Conservation (phyloP, 2,888 invertebrate species). For the Ceratothoa steindachneri region DNA sequence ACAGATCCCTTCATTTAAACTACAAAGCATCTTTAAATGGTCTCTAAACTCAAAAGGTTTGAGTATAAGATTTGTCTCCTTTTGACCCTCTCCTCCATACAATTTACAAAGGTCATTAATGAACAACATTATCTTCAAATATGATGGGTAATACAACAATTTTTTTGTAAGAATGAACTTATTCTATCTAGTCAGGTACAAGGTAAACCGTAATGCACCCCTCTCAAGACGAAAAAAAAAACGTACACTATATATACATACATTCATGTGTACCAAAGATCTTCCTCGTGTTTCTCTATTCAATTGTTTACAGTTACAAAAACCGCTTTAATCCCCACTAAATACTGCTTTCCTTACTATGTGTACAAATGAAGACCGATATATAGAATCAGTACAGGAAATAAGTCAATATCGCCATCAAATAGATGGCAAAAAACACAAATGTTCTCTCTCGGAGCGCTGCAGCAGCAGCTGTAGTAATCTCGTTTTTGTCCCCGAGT, state of each 20-base stretch:
- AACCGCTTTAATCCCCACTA: neutral
- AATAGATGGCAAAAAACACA: neutral
- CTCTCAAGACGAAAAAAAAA: neutral
- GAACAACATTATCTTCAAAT: neutral
- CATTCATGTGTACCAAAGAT: neutral
- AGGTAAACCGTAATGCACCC: slow-evolving; percentile 2
- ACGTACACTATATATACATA: neutral
- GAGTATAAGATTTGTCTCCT: neutral
- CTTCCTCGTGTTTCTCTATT: neutral
- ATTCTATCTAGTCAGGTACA: slow-evolving; percentile 10
- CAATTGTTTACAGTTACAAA: neutral
- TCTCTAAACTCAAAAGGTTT: too few species aligned
- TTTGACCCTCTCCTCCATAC: slow-evolving; percentile 5
- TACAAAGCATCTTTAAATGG: neutral
- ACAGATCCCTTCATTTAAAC: neutral
- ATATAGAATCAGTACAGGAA: neutral
- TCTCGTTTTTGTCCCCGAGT: too few species aligned
- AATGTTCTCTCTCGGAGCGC: neutral
- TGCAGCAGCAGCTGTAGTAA: neutral
- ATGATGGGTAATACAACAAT: neutral
- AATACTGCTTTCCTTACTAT: neutral
- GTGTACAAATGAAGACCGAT: neutral
- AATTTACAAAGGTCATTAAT: neutral
- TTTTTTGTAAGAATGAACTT: neutral
- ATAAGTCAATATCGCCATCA: neutral